Evolutionary conservation across 2,113 vertebrate species (phyloP).

Genomic region (Malurus elegans): DNA sequence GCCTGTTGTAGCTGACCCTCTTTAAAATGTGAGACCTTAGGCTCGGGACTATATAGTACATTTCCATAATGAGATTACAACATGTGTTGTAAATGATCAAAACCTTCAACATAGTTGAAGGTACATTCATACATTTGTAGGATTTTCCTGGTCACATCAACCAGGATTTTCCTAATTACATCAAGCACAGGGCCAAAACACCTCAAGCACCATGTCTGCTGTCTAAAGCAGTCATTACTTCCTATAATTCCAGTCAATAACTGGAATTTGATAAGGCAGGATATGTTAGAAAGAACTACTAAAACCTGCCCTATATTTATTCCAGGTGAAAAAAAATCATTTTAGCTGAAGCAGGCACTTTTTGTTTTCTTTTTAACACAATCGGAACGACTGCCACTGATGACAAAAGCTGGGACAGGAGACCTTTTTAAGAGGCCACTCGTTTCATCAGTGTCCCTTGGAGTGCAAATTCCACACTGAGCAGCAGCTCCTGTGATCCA

Average conservation of each 20-base stretch:
- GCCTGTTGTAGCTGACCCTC: not conserved
- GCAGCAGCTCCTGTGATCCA: not conserved
- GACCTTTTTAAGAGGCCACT: not conserved
- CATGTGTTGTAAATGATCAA: not conserved
- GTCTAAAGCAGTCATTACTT: not conserved
- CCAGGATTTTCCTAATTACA: not conserved
- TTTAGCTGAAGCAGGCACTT: not conserved
- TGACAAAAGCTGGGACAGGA: not conserved
- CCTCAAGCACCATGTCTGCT: not conserved
- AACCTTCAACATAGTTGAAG: not conserved
- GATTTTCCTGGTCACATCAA: not conserved
- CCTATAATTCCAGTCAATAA: not conserved
- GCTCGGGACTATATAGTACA: accelerated
- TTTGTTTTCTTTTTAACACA: not conserved
- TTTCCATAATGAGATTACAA: not conserved
- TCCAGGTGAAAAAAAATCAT: not conserved
- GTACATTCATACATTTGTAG: not conserved
- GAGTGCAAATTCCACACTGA: not conserved
- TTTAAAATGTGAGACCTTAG: not conserved
- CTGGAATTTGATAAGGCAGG: not conserved
- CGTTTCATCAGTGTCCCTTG: accelerated
- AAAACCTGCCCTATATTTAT: not conserved
- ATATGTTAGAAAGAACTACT: not conserved
- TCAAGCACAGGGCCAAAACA: not conserved
- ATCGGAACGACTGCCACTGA: not conserved